Base-by-base conservation (phyloP, 2,888 invertebrate species). In the Papilio protenor region DNA sequence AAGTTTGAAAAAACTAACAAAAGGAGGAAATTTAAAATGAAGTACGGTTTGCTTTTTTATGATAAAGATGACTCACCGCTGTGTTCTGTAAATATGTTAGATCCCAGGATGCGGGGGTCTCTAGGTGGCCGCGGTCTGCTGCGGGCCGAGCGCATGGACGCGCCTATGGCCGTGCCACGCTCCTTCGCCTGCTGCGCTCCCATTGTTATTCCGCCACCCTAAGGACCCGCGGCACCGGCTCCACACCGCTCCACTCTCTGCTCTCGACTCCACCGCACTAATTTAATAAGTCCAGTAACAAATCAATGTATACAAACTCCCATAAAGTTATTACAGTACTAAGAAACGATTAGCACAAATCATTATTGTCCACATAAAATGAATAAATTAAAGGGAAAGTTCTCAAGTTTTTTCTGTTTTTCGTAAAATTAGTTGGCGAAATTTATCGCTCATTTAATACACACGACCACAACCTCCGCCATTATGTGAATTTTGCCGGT, bases 111-210 rank as follows among this genome's bases (percentile, higher is more conserved):
- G 91, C 97, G 96, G 90, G 97, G 97, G 96, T 98, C 98, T 95
- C 98, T 97, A 81, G 96, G 96, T 86, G 96, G 95, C 89, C 97
- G 95, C 85, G 96, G 96, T 94, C 97, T 97, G 89, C 96, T 96
- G 88, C 97, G 96, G 80, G 96, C 95, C 82, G 97, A 96, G 89
- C 97, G 96, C 90, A 96, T 96, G 85, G 97, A 96, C 88, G 96
- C 96, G 87, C 96, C 97, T 90, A 96, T 95, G 87, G 96, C 96
- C 88, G 96, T 96, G 87, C 96, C 96, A 91, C 97, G 96, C 95
- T 98, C 98, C 95, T 98, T 98, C 91, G 97, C 98, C 96, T 98
- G 98, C 96, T 98, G 98, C 90, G 98, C 98, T 93, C 98, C 98
- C 98, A 98, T 98, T 91, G 90, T 95, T 80, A 81, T 79, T 79